Base-by-base conservation (phyloP, 2,113 vertebrate species). In the Felis catus region DNA sequence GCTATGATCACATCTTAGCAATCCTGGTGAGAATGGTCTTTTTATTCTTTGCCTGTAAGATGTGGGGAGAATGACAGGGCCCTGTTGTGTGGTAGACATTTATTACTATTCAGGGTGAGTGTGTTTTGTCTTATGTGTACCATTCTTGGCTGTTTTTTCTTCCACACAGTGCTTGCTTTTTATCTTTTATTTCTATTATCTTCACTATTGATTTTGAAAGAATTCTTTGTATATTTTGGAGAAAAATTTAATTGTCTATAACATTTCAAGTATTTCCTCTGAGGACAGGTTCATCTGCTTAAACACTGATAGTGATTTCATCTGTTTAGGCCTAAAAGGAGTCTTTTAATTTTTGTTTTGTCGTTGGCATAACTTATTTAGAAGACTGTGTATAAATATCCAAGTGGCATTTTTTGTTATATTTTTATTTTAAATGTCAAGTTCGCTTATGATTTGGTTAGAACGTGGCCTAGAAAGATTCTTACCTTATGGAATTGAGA, bases 351-450 rank as follows among this genome's bases (percentile, higher is more conserved):
- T 85, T 84, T 95, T 89, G 13, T 80, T 85, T 55, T 87, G 39
- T 83, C 86, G 71, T 9, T 36, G n/a, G 73, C 23, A 51, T 74
- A 89, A 83, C 31, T 65, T 86, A 73, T 58, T 95, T 95, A 97
- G 65, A 71, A 68, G 39, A 80, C 0, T 19, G 13, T 71, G 10
- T 76, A 61, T 33, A 83, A 74, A 86, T 86, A 94, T 58, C 4
- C 51, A 91, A 74, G 65, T 70, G 48, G 39, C 18, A 86, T 86
- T 93, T 92, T 89, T 58, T 96, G 45, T 85, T 92, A 12, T 29
- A 53, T 83, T 92, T 92, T 97, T 51, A 79, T 81, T 92, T 94
- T 23, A 86, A 66, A 94, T 87, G 87, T 93, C 63, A 70, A 87
- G 66, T 90, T 45, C 73, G 61, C 73, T 90, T 78, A 33, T 29